These are phyloP conservation scores for Stenotaenia linearis DNA, from an alignment of 2,888 invertebrate species.

Conservation along the genomic window DNA sequence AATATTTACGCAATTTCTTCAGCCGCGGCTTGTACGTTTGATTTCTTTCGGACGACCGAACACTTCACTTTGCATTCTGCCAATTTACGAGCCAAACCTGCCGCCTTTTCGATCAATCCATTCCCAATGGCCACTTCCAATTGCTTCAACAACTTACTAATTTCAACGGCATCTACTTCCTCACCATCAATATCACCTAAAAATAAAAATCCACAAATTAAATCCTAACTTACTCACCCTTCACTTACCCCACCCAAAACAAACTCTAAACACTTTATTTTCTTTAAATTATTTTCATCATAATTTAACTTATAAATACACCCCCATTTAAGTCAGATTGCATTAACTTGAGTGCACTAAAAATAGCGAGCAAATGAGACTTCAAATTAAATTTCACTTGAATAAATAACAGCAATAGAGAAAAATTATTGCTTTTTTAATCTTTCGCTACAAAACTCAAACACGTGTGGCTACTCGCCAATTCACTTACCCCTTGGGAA, in stretches of 20 bases:
- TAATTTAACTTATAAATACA: not conserved
- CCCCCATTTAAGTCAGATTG: not conserved
- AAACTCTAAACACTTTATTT: not conserved
- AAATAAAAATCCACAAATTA: not conserved
- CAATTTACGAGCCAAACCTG: slow-evolving; percentile 67
- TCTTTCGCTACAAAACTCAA: not conserved
- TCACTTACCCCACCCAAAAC: not conserved
- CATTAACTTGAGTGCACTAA: not conserved
- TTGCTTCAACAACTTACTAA: slow-evolving; percentile 61
- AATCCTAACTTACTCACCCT: too few species aligned
- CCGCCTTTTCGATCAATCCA: slow-evolving; percentile 69
- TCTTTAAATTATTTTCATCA: not conserved
- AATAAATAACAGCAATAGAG: not conserved
- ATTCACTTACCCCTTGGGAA: not conserved
- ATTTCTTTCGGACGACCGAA: slow-evolving; percentile 56
- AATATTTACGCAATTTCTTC: slow-evolving; percentile 35
- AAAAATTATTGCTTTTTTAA: not conserved
- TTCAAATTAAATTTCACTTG: not conserved
- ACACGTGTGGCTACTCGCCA: not conserved
- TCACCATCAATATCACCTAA: not conserved
- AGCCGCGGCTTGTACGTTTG: slow-evolving; percentile 24
- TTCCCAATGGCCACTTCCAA: slow-evolving; percentile 71
- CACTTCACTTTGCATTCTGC: slow-evolving; percentile 70
- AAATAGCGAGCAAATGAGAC: not conserved
- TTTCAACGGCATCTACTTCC: slow-evolving; percentile 38